Conservation (phyloP, 2,797 vertebrate genomes). For the Discoglossus pictus region DNA sequence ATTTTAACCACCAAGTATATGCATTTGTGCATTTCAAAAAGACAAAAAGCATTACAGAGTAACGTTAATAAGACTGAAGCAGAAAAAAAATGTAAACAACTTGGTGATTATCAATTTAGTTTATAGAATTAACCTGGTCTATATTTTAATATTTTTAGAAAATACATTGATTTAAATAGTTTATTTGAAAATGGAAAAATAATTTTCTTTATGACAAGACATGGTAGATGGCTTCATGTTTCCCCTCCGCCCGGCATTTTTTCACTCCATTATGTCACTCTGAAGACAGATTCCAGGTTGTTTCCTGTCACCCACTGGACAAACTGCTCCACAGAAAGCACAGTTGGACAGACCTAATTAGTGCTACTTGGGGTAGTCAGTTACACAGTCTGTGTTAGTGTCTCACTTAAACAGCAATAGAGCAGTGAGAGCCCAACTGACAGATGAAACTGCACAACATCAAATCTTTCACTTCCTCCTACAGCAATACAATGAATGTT, state of each 20-base stretch:
- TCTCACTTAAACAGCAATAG: constrained; percentile 64
- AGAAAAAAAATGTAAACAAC: no score
- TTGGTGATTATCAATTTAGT: constrained; percentile 75
- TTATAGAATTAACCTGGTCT: constrained; percentile 75
- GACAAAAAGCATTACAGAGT: no score
- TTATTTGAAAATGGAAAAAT: no score
- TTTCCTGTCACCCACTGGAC: constrained; percentile 87
- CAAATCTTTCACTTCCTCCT: constrained; percentile 56
- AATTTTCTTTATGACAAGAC: constrained; percentile 76
- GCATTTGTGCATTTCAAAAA: no score
- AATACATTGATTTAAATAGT: constrained; percentile 77
- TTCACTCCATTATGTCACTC: constrained; percentile 85
- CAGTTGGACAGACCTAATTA: constrained; percentile 97
- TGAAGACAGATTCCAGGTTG: constrained; percentile 92
- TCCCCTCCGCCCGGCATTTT: constrained; percentile 66
- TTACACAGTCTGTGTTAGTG: constrained; percentile 79
- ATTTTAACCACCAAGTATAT: no score
- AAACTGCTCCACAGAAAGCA: constrained; percentile 80
- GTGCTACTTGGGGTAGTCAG: constrained; percentile 87
- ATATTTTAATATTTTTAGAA: constrained; percentile 80
- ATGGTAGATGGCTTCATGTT: constrained; percentile 74
- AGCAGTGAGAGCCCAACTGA: constrained; percentile 56
- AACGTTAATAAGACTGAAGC: no score
- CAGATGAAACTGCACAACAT: constrained; percentile 72
- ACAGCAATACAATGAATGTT: constrained; percentile 62